Evolutionary conservation across 2,888 invertebrate genomes (phyloP).

Genomic region (Nephrotoma appendiculata): DNA sequence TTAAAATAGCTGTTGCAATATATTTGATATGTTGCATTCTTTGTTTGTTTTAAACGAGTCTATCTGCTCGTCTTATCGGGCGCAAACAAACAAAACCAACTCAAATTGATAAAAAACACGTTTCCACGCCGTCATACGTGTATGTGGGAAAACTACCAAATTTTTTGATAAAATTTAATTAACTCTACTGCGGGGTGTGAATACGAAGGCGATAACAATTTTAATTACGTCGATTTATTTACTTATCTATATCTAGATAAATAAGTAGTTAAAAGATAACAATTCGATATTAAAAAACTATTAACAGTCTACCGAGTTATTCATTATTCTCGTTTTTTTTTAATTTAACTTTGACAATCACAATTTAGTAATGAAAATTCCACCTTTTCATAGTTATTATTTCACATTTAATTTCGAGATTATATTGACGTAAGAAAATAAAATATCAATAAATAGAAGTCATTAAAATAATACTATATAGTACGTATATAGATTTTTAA

Average conservation of each 20-base stretch:
- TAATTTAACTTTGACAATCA: not conserved
- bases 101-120: too few species aligned
- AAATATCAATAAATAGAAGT: not conserved
- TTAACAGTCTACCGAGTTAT: not conserved
- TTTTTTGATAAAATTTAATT: too few species aligned
- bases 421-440: not conserved
- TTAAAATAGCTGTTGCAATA: too few species aligned
- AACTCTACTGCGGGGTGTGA: too few species aligned
- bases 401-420: not conserved
- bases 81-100: too few species aligned
- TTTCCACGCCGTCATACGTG: too few species aligned
- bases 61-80: too few species aligned
- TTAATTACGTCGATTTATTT: not conserved
- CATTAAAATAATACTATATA: not conserved
- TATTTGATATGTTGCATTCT: too few species aligned
- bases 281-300: not conserved
- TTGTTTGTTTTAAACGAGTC: too few species aligned
- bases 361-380: not conserved
- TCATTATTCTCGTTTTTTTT: not conserved
- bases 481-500: not conserved
- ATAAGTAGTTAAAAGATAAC: not conserved
- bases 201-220: not conserved
- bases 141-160: too few species aligned
- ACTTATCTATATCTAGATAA: not conserved
- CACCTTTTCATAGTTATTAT: not conserved